These are phyloP conservation scores for Pionites leucogaster DNA, from an alignment of 2,113 vertebrate species.

Conservation along the genomic window DNA sequence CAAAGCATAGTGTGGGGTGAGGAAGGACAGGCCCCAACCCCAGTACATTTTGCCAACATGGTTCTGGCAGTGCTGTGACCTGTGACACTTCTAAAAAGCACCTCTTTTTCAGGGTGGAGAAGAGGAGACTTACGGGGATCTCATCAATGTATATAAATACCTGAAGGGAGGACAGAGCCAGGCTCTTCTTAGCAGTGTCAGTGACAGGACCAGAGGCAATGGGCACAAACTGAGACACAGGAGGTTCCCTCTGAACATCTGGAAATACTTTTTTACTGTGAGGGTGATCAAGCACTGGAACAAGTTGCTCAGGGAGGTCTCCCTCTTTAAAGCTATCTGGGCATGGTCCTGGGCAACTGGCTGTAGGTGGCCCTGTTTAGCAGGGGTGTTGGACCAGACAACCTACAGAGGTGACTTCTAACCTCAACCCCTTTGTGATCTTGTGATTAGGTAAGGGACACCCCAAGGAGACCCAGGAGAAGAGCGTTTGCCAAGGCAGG, in stretches of 20 bases:
- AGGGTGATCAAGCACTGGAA: background rate
- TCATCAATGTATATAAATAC: background rate
- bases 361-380: background rate
- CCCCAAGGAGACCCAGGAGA: background rate
- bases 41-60: accelerated
- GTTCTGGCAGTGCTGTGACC: background rate
- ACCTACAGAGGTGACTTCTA: background rate
- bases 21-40: background rate
- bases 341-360: background rate
- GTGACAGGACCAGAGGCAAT: background rate
- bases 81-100: background rate
- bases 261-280: background rate
- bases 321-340: background rate
- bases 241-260: background rate
- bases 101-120: background rate
- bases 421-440: background rate
- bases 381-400: background rate
- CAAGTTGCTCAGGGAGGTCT: background rate
- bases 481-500: accelerated
- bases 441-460: background rate
- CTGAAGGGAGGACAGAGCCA: background rate
- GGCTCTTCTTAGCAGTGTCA: background rate
- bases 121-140: background rate
- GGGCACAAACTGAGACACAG: background rate
- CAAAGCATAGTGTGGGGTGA: background rate